Evolutionary conservation across 2,113 vertebrate species (phyloP), one percentile per base, ranked within the genome.

Genomic region (Haemorhous mexicanus): DNA sequence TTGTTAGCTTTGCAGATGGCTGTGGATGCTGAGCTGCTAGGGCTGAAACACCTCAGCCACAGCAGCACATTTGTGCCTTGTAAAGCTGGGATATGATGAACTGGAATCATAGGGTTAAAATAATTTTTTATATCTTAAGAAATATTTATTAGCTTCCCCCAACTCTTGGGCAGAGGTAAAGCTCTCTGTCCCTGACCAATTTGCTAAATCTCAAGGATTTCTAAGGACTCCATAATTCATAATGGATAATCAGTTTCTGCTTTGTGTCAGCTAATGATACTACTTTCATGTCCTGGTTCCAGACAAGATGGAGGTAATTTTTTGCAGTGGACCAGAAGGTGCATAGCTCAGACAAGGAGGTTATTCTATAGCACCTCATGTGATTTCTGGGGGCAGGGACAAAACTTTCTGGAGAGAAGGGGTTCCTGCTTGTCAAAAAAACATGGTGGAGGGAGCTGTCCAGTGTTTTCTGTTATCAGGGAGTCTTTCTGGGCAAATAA

Each of bases 401-500:
- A 63, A 44, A 8, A 12, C 11, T 32, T 61, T 74, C 13, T 5
- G 6, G 8, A 8, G 20, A 61, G 46, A 46, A 18, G 9, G 3
- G 3, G 7, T 6, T 67, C 39, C 28, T 61, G 35, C 19, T 6
- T 2, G 33, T 18, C 30, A 16, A 61, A 46, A 53, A 46, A 53
- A 61, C 0, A 0, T 20, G 13, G 16, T 32, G 8, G 53, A 74
- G 11, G 16, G 23, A 62, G 27, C 23, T 69, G 6, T 30, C 11
- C 20, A 46, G 24, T 46, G 16, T 41, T 53, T 17, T 61, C 52
- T 44, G 3, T 52, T 66, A 52, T 24, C 5, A 19, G 39, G 19
- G 24, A 39, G 17, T 4, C 53, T 75, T 53, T 24, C n/a, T 20
- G 5, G 8, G 13, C 30, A 9, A 46, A n/a, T 12, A 0, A n/a